These are phyloP conservation scores for Exephanes ischioxanthus DNA, from an alignment of 2,888 invertebrate genomes.

Conservation along the genomic window DNA sequence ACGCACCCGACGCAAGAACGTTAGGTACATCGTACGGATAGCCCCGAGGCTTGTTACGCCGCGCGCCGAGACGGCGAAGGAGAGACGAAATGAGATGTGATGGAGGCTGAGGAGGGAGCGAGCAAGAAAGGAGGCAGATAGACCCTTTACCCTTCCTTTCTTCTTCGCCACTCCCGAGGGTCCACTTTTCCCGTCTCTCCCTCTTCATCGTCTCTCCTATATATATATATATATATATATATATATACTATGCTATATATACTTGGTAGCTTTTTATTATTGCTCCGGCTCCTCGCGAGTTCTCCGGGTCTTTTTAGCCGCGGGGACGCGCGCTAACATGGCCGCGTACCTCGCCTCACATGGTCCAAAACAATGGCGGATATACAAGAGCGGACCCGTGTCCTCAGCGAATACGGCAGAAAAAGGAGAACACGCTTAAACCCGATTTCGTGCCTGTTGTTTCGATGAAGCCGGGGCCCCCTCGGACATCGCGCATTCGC, in stretches of 20 bases:
- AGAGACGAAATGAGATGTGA: slow-evolving; percentile 13
- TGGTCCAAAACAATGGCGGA: slow-evolving; percentile 83
- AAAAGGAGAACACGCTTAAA: slow-evolving; percentile 1
- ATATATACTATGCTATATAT: neutral
- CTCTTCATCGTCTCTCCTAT: slow-evolving; percentile 44
- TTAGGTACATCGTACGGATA: slow-evolving; percentile 37
- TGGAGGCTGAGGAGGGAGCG: slow-evolving; percentile 1
- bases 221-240: neutral
- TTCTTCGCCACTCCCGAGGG: slow-evolving; percentile 66
- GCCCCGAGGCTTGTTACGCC: slow-evolving; percentile 48
- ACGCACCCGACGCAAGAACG: slow-evolving; percentile 46
- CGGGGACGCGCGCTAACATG: slow-evolving; percentile 79
- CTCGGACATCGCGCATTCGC: neutral
- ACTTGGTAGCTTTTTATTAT: slow-evolving; percentile 37
- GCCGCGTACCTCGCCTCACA: slow-evolving; percentile 80
- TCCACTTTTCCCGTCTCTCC: slow-evolving; percentile 69
- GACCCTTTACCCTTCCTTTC: slow-evolving; percentile 65
- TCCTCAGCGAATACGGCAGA: slow-evolving; percentile 21
- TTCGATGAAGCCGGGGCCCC: slow-evolving; percentile 3
- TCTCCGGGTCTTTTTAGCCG: slow-evolving; percentile 79
- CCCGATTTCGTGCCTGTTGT: neutral
- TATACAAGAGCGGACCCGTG: slow-evolving; percentile 74
- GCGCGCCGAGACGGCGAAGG: slow-evolving; percentile 33
- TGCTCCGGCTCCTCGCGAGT: slow-evolving; percentile 51
- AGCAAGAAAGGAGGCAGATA: slow-evolving; percentile 36